Evolutionary conservation across 2,888 invertebrate species (phyloP).

Genomic region (Mermis nigrescens): DNA sequence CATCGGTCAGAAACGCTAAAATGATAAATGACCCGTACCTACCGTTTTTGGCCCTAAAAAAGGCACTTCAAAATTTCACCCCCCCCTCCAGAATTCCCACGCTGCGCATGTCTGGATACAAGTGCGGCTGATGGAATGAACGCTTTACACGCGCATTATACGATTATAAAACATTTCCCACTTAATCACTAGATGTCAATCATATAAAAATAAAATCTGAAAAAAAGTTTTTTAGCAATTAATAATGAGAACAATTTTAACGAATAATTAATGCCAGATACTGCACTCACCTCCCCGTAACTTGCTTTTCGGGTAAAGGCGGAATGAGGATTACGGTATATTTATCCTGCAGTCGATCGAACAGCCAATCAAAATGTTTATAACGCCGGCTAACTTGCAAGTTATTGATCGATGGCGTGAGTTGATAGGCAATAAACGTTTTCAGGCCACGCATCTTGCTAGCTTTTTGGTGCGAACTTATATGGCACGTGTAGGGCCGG

Average conservation of each 20-base stretch:
- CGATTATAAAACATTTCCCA: too few species aligned
- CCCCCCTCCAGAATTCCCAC: too few species aligned
- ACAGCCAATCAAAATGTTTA: slow-evolving; percentile 98
- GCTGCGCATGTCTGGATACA: too few species aligned
- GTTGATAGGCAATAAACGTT: slow-evolving; percentile 85
- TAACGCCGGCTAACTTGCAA: slow-evolving; percentile 70
- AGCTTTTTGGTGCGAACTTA: slow-evolving; percentile 89
- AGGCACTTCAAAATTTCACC: too few species aligned
- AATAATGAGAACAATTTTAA: too few species aligned
- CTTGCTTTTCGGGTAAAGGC: slow-evolving; percentile 90
- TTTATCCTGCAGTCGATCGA: slow-evolving; percentile 75
- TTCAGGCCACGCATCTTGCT: slow-evolving; percentile 85
- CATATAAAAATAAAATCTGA: background rate
- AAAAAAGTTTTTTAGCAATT: background rate
- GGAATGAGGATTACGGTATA: slow-evolving; percentile 85
- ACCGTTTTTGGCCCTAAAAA: too few species aligned
- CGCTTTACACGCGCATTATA: too few species aligned
- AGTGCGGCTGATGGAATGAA: too few species aligned
- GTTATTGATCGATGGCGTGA: slow-evolving; percentile 77
- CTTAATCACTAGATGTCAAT: too few species aligned
- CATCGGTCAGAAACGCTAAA: too few species aligned
- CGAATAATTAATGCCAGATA: too few species aligned
- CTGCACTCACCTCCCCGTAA: slow-evolving; percentile 49
- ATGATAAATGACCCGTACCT: too few species aligned
- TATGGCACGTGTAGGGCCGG: slow-evolving; percentile 58